Evolutionary conservation across 2,113 vertebrate species (phyloP).

Genomic region (Poeciliopsis turrubarensis): DNA sequence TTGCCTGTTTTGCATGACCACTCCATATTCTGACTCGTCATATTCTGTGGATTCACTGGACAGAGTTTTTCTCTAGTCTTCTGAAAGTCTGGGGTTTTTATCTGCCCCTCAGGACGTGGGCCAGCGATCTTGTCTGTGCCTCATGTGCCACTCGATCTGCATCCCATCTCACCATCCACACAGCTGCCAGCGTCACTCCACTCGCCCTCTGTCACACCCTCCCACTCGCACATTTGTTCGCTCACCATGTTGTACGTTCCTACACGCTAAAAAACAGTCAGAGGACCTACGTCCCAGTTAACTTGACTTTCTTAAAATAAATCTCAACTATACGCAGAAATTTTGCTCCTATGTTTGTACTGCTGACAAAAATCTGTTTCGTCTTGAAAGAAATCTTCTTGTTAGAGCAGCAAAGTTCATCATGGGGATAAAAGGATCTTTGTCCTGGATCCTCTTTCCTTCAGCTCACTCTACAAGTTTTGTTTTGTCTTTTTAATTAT

Average conservation of each 20-base stretch:
- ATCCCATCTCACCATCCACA: conserved; percentile 37
- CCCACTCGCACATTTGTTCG: conserved; percentile 25
- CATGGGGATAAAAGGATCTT: neutral
- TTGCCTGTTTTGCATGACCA: conserved; percentile 7
- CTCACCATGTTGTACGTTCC: conserved; percentile 23
- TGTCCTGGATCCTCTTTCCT: no score
- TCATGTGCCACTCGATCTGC: conserved; percentile 66
- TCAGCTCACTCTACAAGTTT: no score
- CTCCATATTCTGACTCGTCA: conserved; percentile 35
- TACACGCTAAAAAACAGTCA: conserved; percentile 22
- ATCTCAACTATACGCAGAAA: neutral
- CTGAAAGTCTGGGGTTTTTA: conserved; percentile 23
- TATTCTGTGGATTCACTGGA: conserved; percentile 36
- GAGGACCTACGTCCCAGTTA: neutral
- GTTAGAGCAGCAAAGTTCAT: no score
- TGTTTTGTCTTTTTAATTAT: no score
- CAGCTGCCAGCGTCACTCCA: conserved; percentile 73
- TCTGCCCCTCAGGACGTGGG: conserved; percentile 33
- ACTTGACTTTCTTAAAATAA: neutral
- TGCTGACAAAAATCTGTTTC: no score
- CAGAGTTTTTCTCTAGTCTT: conserved; percentile 30
- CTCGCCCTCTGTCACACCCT: conserved; percentile 33
- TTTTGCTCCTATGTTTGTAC: neutral
- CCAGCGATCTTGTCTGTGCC: conserved; percentile 33
- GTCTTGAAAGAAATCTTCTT: no score